These are phyloP conservation scores for Uloborus diversus DNA, from an alignment of 1,140 invertebrate species.

Conservation along the genomic window DNA sequence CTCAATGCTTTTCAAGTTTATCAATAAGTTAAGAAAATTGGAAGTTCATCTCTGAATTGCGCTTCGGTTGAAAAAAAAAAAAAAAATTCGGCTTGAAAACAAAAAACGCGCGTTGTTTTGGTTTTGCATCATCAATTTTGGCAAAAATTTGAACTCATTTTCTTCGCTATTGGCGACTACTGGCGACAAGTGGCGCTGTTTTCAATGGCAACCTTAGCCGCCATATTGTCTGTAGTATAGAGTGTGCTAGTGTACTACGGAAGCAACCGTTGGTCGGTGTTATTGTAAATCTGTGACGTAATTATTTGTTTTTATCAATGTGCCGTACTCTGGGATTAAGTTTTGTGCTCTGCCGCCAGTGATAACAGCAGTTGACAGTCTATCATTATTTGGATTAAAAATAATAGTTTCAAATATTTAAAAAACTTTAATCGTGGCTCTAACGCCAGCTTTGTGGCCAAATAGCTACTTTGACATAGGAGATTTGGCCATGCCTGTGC, in stretches of 20 bases:
- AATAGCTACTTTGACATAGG: constrained; percentile 54
- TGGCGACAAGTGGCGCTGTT: constrained; percentile 37
- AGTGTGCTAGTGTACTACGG: not conserved
- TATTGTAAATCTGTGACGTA: constrained; percentile 34
- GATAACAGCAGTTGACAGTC: not conserved
- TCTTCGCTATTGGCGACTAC: no score
- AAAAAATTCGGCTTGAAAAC: no score
- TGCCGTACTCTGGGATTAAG: constrained; percentile 4
- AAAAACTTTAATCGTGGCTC: constrained; percentile 49
- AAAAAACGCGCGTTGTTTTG: no score
- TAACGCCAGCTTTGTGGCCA: constrained; percentile 45
- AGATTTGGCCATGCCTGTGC: constrained; percentile 50
- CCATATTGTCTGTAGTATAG: constrained; percentile 48
- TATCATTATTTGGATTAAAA: not conserved
- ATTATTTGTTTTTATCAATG: constrained; percentile 34
- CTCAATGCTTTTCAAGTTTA: no score
- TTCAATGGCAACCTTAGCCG: constrained; percentile 50
- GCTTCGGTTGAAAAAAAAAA: no score
- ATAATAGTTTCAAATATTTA: constrained; percentile 17
- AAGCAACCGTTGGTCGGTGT: not conserved
- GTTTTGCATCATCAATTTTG: no score
- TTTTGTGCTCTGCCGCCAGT: not conserved
- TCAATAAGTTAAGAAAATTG: no score
- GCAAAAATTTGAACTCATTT: no score
- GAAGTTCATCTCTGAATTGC: no score